A percentile compares a stretch with the other conserved stretches of the same genome.
Conservation (phyloP, 2,888 invertebrate genomes). For the Erebia aethiops region DNA sequence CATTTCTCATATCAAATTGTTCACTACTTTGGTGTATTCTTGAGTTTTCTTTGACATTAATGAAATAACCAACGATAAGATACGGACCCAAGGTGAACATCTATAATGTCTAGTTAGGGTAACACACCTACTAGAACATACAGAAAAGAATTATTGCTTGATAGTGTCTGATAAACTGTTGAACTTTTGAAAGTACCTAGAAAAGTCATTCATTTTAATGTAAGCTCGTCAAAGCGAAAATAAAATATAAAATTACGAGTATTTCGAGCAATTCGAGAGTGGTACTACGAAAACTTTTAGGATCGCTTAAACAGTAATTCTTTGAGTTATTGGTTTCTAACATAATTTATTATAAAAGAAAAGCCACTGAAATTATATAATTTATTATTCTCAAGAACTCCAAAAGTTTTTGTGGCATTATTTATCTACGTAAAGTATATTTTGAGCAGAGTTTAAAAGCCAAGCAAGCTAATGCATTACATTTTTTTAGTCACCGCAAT, state of each 20-base stretch:
- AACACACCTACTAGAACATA: background rate
- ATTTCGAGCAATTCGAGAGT: background rate
- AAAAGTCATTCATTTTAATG: background rate
- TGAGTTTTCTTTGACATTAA: too few species aligned
- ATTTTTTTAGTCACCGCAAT: conserved; percentile 14
- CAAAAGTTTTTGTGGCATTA: background rate
- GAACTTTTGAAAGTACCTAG: background rate
- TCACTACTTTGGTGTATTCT: background rate
- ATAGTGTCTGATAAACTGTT: background rate
- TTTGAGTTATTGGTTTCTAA: background rate
- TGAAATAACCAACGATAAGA: too few species aligned
- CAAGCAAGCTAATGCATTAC: background rate
- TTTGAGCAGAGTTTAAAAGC: background rate
- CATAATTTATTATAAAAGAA: conserved; percentile 2
- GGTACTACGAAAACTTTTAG: conserved; percentile 1
- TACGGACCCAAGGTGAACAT: background rate
- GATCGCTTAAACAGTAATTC: background rate
- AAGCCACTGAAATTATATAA: background rate
- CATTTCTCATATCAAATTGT: background rate
- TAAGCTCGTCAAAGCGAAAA: conserved; percentile 5
- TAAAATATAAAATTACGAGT: conserved; percentile 2
- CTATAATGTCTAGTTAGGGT: background rate
- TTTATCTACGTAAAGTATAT: background rate
- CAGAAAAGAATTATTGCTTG: background rate
- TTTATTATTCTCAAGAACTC: background rate